Evolutionary conservation across 2,797 vertebrate species (phyloP), one percentile per base, ranked within the genome.

Genomic region (Channa striata): DNA sequence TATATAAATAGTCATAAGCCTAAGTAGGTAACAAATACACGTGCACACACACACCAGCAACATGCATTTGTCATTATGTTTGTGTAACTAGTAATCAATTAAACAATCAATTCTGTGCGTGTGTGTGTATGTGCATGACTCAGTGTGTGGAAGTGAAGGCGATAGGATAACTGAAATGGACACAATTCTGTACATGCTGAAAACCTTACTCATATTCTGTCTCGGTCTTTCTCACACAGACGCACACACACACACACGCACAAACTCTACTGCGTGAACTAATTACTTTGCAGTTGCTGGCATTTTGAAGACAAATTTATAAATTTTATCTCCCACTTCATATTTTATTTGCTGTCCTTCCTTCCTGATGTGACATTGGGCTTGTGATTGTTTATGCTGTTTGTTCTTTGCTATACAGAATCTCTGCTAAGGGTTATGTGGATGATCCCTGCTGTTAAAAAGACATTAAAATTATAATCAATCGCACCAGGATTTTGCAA

Each of bases 21-120:
- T 30, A 30, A 30, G 25, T 30, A 30, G 25, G 25, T 30, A 30
- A 30, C 25, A 30, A 30, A 30, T 30, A 30, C 25, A 30, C 4
- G 25, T 30, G 25, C 6, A 4, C 4, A 30, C 25, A 39, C 17
- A 39, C 19, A 44, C 25, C 10, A 17, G 8, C 17, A 48, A 42
- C 13, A 49, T 0, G 64, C 20, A 16, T 8, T 40, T 48, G 44
- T 49, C 40, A 49, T 19, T 25, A 46, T 46, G 19, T 21, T 23
- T 48, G 16, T 42, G 17, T 19, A 25, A 49, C 58, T 54, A 48
- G 10, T 46, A 56, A 71, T 57, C n/a, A n/a, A n/a, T n/a, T n/a
- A n/a, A n/a, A n/a, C n/a, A n/a, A n/a, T n/a, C n/a, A n/a, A n/a
- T n/a, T n/a, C n/a, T n/a, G n/a, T n/a, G n/a, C n/a, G n/a, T n/a